Conservation (phyloP, 2,797 vertebrate genomes). For the Lycodopsis pacificus region DNA sequence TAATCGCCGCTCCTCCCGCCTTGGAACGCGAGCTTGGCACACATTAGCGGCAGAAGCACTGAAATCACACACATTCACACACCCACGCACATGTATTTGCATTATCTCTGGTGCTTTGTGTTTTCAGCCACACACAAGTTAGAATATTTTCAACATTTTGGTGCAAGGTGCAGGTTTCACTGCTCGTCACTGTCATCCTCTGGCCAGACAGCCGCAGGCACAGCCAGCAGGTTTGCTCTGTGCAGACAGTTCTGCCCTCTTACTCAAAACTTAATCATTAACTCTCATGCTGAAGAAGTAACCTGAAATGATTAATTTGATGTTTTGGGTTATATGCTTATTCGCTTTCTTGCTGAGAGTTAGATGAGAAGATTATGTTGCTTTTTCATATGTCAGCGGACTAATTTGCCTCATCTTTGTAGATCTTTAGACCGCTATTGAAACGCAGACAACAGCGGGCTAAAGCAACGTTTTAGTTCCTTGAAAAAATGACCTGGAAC, state of each 20-base stretch:
- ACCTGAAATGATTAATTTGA: conserved; percentile 12
- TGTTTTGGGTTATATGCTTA: conserved; percentile 3
- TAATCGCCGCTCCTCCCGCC: conserved; percentile 9
- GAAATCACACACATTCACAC: conserved; percentile 8
- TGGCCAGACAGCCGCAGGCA: conserved; percentile 23
- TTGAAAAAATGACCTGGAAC: not conserved
- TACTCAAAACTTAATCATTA: conserved; percentile 12
- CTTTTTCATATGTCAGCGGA: no score
- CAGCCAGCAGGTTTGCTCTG: not conserved
- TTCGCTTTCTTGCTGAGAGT: conserved; percentile 1
- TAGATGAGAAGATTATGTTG: not conserved
- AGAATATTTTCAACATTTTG: conserved; percentile 3
- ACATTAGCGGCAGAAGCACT: conserved; percentile 6
- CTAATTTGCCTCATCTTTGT: no score
- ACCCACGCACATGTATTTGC: not conserved
- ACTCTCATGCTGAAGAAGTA: conserved; percentile 6
- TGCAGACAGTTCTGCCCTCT: not conserved
- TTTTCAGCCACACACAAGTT: not conserved
- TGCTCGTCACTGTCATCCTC: conserved; percentile 7
- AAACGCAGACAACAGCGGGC: no score
- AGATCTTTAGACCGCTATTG: no score
- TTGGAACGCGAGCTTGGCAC: conserved; percentile 13
- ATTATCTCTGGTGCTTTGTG: not conserved
- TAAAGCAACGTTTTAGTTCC: not conserved
- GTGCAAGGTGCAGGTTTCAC: not conserved